These are phyloP conservation scores for Leptoclinus maculatus DNA, from an alignment of 2,797 vertebrate genomes.

Conservation along the genomic window DNA sequence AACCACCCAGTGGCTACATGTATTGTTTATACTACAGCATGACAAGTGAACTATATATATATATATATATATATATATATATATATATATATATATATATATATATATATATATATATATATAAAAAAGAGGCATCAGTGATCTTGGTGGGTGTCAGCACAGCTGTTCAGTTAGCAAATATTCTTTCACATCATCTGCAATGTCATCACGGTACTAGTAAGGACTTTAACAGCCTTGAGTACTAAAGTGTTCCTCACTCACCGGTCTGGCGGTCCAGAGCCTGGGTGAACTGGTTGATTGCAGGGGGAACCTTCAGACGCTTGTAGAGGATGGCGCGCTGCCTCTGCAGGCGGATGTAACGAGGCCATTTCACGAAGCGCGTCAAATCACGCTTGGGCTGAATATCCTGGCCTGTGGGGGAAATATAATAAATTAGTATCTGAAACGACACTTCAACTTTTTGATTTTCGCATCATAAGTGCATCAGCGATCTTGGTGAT, in stretches of 20 bases:
- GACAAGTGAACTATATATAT: fast-evolving
- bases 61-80: too few species aligned
- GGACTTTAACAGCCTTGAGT: background rate
- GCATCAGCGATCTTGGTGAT: constrained; percentile 98
- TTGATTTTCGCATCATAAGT: background rate
- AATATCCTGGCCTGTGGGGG: constrained; percentile 92
- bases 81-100: too few species aligned
- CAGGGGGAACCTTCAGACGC: constrained; percentile 95
- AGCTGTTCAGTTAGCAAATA: constrained; percentile 81
- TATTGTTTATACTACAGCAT: background rate
- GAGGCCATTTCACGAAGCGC: constrained; percentile 97
- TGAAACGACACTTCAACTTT: fast-evolving
- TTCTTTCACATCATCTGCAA: constrained; percentile 86
- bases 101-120: too few species aligned
- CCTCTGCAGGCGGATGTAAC: constrained; percentile 95
- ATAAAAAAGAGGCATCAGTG: constrained; percentile 80
- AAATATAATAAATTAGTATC: background rate
- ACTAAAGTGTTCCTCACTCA: constrained; percentile 53
- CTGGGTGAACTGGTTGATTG: constrained; percentile 98
- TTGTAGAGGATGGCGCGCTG: constrained; percentile 97
- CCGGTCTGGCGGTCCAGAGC: constrained; percentile 97
- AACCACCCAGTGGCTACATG: fast-evolving
- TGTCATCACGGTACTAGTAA: background rate
- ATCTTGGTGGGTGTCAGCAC: constrained; percentile 91
- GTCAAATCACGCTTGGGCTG: constrained; percentile 98